Evolutionary conservation across 2,797 vertebrate genomes (phyloP).

Genomic region (Chlorospingus flavigularis): DNA sequence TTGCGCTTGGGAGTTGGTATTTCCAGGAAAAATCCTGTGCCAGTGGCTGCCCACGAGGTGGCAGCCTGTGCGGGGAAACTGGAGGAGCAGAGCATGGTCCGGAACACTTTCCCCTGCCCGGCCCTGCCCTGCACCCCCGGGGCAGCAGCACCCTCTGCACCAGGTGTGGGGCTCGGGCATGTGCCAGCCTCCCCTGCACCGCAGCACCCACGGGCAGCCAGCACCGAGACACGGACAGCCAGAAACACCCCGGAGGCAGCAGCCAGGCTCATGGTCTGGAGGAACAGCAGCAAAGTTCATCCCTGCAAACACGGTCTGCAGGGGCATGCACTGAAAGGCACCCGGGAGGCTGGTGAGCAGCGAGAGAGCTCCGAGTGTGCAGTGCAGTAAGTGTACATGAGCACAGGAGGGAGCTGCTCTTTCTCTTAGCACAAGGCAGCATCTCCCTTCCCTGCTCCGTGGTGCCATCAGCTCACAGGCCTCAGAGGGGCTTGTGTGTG

Average conservation of each 20-base stretch:
- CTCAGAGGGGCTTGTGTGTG: not conserved
- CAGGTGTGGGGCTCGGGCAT: fast-evolving
- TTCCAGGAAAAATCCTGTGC: not conserved
- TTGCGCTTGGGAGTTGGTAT: fast-evolving
- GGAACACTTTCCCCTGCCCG: not conserved
- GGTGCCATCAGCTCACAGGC: not conserved
- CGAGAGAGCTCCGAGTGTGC: not conserved
- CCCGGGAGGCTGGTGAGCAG: not conserved
- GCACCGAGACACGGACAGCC: not conserved
- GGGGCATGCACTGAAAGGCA: not conserved
- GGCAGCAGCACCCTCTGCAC: not conserved
- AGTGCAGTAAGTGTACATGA: not conserved
- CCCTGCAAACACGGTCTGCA: not conserved
- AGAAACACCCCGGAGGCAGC: not conserved
- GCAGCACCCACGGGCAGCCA: not conserved
- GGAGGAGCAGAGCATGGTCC: not conserved
- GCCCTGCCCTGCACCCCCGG: not conserved
- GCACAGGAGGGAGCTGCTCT: constrained; percentile 32
- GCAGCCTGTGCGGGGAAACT: not conserved
- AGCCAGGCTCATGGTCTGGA: not conserved
- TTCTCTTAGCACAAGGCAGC: not conserved
- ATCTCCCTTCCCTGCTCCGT: not conserved
- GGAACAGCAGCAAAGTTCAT: not conserved
- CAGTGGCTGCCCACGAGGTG: constrained; percentile 32
- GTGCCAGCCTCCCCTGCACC: not conserved